Evolutionary conservation across 2,113 vertebrate species (phyloP), one percentile per base, ranked within the genome.

Genomic region (Vimba vimba): DNA sequence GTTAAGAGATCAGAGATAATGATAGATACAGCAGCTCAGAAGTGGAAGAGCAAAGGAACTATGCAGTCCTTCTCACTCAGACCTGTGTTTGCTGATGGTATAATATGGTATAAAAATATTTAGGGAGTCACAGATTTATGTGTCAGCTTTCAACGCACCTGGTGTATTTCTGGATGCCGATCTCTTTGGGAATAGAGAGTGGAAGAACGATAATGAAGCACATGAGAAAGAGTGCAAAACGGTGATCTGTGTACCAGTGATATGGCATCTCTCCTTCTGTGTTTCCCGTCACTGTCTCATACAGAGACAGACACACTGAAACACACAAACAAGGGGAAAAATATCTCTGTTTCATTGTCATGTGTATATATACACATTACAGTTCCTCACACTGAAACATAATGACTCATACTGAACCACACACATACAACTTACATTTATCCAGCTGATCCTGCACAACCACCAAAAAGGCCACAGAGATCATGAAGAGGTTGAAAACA

Each of bases 391-490:
- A 27, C 50, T 30, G 45, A 84, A 62, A 69, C 66, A 81, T 25
- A 75, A 33, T 82, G 30, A 82, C 30, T 69, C 33, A 73, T 55
- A 80, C 13, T 39, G 64, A 85, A 4, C 43, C 55, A 50, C 55
- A 88, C 8, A 80, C 30, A 11, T 2, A 64, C 23, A 25, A 64
- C 97, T 96, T 84, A 99, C 98, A 0, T 91, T 99, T 99, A 89
- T 98, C 97, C 90, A 99, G 94, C 93, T 99, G 98, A 90, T 99
- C 98, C 0, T 97, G 97, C 43, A 97, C 96, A 89, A 99, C 98
- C 88, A 97, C 96, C 88, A 99, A 95, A 75, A 99, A 97, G 43
- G 97, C 98, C 69, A 98, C 96, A 0, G 96, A 97, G 87, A 99
- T 98, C 97, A 99, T 97, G 93, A 99, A 97, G 91, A 99, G 96